phyloP scores from a whole-genome alignment of 1,140 invertebrate species.

The Mercenaria mercenaria region DNA sequence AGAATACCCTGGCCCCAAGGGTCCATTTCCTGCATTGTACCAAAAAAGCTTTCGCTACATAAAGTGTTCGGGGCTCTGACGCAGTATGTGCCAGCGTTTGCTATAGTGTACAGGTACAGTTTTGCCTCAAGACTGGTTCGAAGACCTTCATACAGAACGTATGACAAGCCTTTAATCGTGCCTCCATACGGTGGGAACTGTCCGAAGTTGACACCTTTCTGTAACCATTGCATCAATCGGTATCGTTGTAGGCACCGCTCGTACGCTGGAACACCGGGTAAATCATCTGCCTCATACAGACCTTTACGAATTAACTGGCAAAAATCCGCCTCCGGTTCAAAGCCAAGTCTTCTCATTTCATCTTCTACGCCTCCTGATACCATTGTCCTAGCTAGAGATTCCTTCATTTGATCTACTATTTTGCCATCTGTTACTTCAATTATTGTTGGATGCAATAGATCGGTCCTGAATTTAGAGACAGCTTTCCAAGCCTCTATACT shows the following conservation, averaged over 20 bases:
- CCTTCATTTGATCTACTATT: slow-evolving; percentile 26
- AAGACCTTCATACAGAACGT: too few relatives aligned
- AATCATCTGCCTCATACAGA: slow-evolving; percentile 29
- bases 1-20: too few relatives aligned
- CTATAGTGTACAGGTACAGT: too few relatives aligned
- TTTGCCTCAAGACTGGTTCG: too few relatives aligned
- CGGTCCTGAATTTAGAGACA: background rate
- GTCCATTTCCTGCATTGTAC: too few relatives aligned
- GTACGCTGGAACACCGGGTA: background rate
- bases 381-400: background rate
- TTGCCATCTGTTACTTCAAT: slow-evolving; percentile 7
- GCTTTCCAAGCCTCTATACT: background rate
- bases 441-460: background rate
- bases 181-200: slow-evolving; percentile 10
- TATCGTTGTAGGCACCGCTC: background rate
- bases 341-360: background rate
- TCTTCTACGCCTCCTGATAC: background rate
- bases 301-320: too few relatives aligned
- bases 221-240: background rate
- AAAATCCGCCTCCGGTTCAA: background rate
- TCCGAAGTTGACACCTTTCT: background rate
- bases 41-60: too few relatives aligned
- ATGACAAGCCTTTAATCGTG: too few relatives aligned
- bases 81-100: too few relatives aligned
- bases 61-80: too few relatives aligned